Base-by-base conservation (phyloP, 2,888 invertebrate species). In the Monochamus alternatus region DNA sequence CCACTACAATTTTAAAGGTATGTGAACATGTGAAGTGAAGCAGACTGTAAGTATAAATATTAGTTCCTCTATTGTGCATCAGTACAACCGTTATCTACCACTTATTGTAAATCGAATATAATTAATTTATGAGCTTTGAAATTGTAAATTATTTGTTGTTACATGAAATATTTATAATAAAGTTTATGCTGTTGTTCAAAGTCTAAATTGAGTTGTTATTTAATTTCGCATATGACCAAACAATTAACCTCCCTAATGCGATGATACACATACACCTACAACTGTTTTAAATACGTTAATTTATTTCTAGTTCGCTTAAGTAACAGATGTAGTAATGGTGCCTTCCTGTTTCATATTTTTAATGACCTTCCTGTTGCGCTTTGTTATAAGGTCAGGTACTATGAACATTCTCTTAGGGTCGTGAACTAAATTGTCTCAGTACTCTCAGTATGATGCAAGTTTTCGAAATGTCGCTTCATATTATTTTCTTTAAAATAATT, bases 241-340 rank as follows among this genome's bases (percentile, higher is more conserved):
- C 51, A 73, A 66, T 73, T 73, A 66, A 66, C 73, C 60, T 66
- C n/a, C 30, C 60, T 73, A 73, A 66, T 59, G 10, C 32, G 44
- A 47, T 73, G 73, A 73, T 44, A 60, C 73, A 73, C 31, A 58
- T 12, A 30, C 73, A n/a, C 73, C 73, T 44, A 73, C 73, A n/a
- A 14, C 55, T 55, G 8, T 7, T 7, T 22, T 43, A 22, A 47
- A 38, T 66, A 31, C 32, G 60, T 60, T 73, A 65, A 73, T 66
- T 73, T 66, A 73, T 60, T 58, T 58, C 14, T 30, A 5, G 30
- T 10, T 73, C 32, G 59, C 66, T 73, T 60, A 73, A 60, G 59
- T 43, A 66, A 66, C 65, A 3, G 38, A 3, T 31, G 14, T 51
- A 47, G 60, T 66, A 22, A 66, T 32, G 60, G 60, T 8, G 38